These are phyloP conservation scores for Plectropomus leopardus DNA, from an alignment of 2,113 vertebrate species.

Conservation along the genomic window DNA sequence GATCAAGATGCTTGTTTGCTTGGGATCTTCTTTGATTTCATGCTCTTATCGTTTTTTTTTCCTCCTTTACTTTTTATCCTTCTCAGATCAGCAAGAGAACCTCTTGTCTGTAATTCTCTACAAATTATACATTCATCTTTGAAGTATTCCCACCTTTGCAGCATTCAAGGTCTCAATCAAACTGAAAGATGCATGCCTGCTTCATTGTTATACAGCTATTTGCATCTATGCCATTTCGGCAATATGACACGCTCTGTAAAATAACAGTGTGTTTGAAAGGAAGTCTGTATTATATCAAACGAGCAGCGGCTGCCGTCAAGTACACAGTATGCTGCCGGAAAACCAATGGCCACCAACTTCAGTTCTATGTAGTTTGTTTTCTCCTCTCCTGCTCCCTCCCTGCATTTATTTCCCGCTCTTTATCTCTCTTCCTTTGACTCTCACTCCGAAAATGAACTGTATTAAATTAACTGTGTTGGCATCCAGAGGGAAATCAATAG, in stretches of 20 bases:
- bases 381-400: not conserved
- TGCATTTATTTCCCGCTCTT: constrained; percentile 27
- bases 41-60: not conserved
- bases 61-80: not conserved
- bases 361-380: not conserved
- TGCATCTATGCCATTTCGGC: not conserved
- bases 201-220: constrained; percentile 7
- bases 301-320: constrained; percentile 17
- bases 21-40: constrained; percentile 29
- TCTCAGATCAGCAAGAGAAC: constrained; percentile 4
- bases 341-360: constrained; percentile 30
- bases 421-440: constrained; percentile 26
- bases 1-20: constrained; percentile 27
- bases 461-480: constrained; percentile 59
- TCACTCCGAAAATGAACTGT: constrained; percentile 49
- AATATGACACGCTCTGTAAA: constrained; percentile 2
- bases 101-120: constrained; percentile 3
- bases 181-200: not conserved
- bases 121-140: constrained; percentile 23
- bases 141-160: constrained; percentile 20
- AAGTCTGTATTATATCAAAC: constrained; percentile 25
- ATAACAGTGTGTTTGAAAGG: constrained; percentile 44
- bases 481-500: constrained; percentile 68
- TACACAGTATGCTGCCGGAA: constrained; percentile 10
- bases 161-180: constrained; percentile 21